These are phyloP conservation scores for Drosophila paulistorum DNA, from an alignment of 1,140 invertebrate genomes.

Conservation along the genomic window DNA sequence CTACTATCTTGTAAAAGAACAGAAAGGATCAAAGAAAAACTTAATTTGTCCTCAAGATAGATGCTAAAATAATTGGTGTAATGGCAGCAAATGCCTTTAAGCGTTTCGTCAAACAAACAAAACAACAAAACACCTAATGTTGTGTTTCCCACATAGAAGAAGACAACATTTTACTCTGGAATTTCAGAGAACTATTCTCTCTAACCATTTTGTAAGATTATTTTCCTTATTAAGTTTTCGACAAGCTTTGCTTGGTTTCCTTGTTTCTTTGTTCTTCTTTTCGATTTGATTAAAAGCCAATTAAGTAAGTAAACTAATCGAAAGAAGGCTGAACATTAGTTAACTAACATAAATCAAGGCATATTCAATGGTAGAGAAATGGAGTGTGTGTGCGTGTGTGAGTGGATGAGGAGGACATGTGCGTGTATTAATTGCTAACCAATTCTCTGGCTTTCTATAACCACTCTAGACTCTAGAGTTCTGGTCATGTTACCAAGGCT, in stretches of 20 bases:
- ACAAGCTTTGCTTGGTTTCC: neutral
- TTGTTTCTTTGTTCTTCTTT: neutral
- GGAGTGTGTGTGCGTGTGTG: conserved; percentile 23
- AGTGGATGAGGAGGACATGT: conserved; percentile 39
- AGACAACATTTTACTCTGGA: neutral
- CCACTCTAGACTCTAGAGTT: conserved; percentile 14
- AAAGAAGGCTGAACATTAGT: conserved; percentile 32
- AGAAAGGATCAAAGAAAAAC: no score
- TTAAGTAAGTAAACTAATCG: conserved; percentile 45
- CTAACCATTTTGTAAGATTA: neutral
- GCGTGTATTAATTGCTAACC: conserved; percentile 23
- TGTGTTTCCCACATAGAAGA: neutral
- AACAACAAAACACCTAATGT: neutral
- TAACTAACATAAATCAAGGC: conserved; percentile 64
- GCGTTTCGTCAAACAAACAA: no score
- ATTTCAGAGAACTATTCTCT: neutral
- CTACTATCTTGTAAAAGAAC: no score
- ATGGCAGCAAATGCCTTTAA: no score
- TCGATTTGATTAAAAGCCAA: conserved; percentile 52
- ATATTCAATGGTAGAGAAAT: neutral
- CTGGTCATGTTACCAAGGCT: conserved; percentile 48
- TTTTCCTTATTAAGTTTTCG: conserved; percentile 16
- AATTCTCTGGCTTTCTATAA: conserved; percentile 13
- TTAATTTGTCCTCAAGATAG: no score
- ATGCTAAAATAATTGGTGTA: no score